Evolutionary conservation across 1,140 invertebrate genomes (phyloP).

Genomic region (Andricus grossulariae): DNA sequence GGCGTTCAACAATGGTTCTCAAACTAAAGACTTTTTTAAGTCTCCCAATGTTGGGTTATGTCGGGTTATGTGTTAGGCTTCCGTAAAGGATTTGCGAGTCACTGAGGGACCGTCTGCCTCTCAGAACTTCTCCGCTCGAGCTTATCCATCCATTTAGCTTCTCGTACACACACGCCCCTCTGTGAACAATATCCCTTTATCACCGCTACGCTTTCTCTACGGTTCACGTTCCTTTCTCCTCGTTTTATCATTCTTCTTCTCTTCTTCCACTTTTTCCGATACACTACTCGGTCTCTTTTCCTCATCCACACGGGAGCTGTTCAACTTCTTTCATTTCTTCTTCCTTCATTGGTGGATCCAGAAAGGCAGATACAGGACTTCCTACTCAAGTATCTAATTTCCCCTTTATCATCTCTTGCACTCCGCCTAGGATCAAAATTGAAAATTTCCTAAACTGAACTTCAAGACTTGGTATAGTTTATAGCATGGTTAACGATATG

Average conservation of each 20-base stretch:
- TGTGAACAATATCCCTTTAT: constrained; percentile 50
- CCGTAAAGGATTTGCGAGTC: constrained; percentile 36
- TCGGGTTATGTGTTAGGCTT: constrained; percentile 17
- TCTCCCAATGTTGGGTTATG: constrained; percentile 22
- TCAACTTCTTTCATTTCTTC: constrained; percentile 41
- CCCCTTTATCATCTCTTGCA: constrained; percentile 28
- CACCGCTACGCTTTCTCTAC: constrained; percentile 36
- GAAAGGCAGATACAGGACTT: background rate
- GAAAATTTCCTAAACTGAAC: no score
- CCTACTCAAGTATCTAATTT: constrained; percentile 2
- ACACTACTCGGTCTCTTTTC: background rate
- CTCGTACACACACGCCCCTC: constrained; percentile 37
- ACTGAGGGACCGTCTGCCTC: constrained; percentile 43
- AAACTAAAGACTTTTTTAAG: constrained; percentile 17
- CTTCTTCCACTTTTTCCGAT: constrained; percentile 27
- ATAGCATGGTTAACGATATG: no score
- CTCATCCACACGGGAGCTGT: constrained; percentile 31
- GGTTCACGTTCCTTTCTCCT: constrained; percentile 41
- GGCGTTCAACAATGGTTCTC: constrained; percentile 34
- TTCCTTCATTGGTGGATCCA: constrained; percentile 9
- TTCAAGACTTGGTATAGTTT: no score
- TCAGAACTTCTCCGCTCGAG: constrained; percentile 46
- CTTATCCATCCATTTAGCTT: constrained; percentile 53
- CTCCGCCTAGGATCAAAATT: background rate
- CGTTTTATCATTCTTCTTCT: constrained; percentile 35